Conservation (phyloP, 2,888 invertebrate genomes). For the Drosophila setosimentum region DNA sequence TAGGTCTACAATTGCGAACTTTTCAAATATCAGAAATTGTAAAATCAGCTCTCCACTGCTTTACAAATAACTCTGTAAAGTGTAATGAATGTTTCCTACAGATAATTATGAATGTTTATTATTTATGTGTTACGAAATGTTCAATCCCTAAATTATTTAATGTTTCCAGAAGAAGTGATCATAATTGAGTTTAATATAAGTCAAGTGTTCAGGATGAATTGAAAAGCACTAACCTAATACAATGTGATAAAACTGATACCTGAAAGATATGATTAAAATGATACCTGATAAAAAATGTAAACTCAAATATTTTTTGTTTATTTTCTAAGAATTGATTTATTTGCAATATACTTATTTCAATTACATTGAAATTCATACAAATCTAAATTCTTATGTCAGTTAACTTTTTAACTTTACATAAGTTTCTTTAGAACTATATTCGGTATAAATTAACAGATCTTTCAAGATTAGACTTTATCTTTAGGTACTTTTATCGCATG, state of each 20-base stretch:
- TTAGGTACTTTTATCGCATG: conserved; percentile 19
- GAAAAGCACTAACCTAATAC: neutral
- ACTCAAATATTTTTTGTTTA: neutral
- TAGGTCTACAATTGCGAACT: neutral
- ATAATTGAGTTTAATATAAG: neutral
- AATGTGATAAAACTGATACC: neutral
- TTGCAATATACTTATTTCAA: neutral
- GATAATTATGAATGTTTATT: neutral
- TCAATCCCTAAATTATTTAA: neutral
- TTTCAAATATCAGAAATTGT: neutral
- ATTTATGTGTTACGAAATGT: neutral
- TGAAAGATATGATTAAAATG: neutral
- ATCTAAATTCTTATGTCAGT: neutral
- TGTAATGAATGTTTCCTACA: neutral
- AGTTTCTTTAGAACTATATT: neutral
- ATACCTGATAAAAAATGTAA: neutral
- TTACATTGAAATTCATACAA: neutral
- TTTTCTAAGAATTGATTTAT: neutral
- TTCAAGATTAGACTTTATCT: conserved; percentile 12
- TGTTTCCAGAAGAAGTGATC: neutral
- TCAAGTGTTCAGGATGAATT: neutral
- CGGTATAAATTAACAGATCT: neutral
- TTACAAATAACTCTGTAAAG: neutral
- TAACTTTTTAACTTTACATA: neutral
- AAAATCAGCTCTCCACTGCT: neutral